Evolutionary conservation across 2,797 vertebrate species (phyloP), one percentile per base, ranked within the genome.

Genomic region (Sus cebifrons): DNA sequence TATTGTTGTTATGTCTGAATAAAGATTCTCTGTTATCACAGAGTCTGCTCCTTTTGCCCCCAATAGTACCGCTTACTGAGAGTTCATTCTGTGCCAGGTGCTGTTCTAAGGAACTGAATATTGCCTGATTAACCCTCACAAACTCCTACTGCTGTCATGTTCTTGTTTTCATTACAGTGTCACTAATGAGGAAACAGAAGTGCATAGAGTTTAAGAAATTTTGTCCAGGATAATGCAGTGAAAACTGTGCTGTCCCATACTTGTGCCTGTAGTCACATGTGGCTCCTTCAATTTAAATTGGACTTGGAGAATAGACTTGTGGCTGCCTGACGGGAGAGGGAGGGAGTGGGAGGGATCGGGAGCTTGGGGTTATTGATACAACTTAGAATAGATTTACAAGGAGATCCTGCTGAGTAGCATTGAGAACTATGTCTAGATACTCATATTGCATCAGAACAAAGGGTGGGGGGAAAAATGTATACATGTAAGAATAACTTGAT

Each of bases 281-380:
- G 9, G 18, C 18, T 74, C 74, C 64, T 90, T 96, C 56, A 65
- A 91, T 92, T 84, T 75, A 93, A 78, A 85, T 86, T 79, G 36
- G 36, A 36, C 36, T 36, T 36, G 36, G 36, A 36, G 36, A 36
- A 36, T 36, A 36, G 36, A 36, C 36, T 36, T 36, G 36, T 36
- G 36, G 36, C 36, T 36, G 36, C 36, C 36, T 4, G 36, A 36
- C 36, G 3, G 36, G 36, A 36, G 36, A 36, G 36, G 36, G 36
- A 36, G 36, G 36, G 36, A 36, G 36, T 36, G 36, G 36, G 36
- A 36, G 36, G 36, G 36, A 36, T 36, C 36, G 36, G 36, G 36
- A 36, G 36, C 36, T 36, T 36, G 36, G 36, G 36, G 36, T 36
- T 36, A 36, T 36, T 4, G 36, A 36, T 36, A 36, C 36, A 36